Evolutionary conservation across 2,797 vertebrate species (phyloP).

Genomic region (Podarcis lilfordi): DNA sequence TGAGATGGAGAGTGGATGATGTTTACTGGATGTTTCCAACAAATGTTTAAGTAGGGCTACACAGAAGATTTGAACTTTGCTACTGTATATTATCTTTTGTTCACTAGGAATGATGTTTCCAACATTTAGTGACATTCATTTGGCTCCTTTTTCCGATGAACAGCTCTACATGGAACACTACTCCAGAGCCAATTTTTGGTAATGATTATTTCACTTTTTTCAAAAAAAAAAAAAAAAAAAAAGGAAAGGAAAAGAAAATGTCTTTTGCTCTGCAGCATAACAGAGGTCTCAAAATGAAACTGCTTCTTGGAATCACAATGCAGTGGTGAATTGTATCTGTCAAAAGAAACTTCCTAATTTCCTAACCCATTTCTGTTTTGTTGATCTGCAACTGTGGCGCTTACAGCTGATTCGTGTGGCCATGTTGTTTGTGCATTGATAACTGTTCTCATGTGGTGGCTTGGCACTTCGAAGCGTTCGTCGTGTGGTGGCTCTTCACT

Average conservation of each 20-base stretch:
- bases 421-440: background rate
- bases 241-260: background rate
- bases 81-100: conserved; percentile 55
- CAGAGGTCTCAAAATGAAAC: conserved; percentile 15
- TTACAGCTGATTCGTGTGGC: background rate
- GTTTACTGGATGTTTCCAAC: conserved; percentile 8
- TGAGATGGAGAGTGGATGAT: background rate
- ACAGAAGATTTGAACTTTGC: conserved; percentile 17
- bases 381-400: background rate
- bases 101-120: conserved; percentile 85
- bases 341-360: background rate
- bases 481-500: background rate
- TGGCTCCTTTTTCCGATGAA: conserved; percentile 87
- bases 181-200: conserved; percentile 84
- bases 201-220: conserved; percentile 57
- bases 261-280: conserved; percentile 24
- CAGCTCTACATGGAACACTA: conserved; percentile 84
- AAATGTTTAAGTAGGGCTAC: conserved; percentile 1
- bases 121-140: conserved; percentile 80
- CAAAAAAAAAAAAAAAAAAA: background rate
- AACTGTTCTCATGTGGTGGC: background rate
- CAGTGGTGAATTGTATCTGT: background rate
- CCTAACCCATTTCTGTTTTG: background rate
- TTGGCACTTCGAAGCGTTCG: background rate
- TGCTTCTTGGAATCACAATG: conserved; percentile 9